A percentile compares a stretch with the other conserved stretches of the same genome.
phyloP scores from a whole-genome alignment of 2,888 invertebrate species.

The Tolmerus cingulatus region DNA sequence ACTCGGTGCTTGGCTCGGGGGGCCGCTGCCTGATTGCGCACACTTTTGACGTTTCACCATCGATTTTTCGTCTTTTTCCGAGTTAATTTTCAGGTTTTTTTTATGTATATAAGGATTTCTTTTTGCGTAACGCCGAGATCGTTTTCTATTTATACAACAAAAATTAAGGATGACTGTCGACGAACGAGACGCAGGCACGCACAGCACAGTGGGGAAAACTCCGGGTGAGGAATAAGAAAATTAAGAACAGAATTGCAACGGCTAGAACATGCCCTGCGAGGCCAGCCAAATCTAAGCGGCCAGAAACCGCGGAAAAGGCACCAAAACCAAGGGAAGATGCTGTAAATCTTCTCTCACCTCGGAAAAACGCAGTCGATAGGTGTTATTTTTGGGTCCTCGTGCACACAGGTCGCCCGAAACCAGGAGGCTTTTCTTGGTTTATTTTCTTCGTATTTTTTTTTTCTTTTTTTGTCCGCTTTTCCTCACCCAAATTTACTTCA shows the following conservation, averaged over 20 bases:
- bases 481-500: not conserved
- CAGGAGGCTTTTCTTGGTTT: not conserved
- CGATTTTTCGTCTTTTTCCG: conserved; percentile 11
- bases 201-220: not conserved
- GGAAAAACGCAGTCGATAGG: not conserved
- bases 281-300: not conserved
- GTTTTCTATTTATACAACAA: not conserved
- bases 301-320: not conserved
- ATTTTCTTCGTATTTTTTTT: no score
- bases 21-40: not conserved
- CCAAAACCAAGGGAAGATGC: not conserved
- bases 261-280: conserved; percentile 16
- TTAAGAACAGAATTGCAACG: not conserved
- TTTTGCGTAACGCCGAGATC: conserved; percentile 12
- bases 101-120: not conserved
- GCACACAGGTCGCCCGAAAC: not conserved
- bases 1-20: not conserved
- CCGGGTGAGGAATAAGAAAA: not conserved
- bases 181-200: not conserved
- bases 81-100: not conserved
- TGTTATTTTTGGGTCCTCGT: conserved; percentile 26
- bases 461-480: not conserved
- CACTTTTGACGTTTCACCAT: conserved; percentile 20
- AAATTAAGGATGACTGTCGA: not conserved
- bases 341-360: not conserved